Evolutionary conservation across 2,113 vertebrate genomes (phyloP), one percentile per base, ranked within the genome.

Genomic region (Gila orcuttii): DNA sequence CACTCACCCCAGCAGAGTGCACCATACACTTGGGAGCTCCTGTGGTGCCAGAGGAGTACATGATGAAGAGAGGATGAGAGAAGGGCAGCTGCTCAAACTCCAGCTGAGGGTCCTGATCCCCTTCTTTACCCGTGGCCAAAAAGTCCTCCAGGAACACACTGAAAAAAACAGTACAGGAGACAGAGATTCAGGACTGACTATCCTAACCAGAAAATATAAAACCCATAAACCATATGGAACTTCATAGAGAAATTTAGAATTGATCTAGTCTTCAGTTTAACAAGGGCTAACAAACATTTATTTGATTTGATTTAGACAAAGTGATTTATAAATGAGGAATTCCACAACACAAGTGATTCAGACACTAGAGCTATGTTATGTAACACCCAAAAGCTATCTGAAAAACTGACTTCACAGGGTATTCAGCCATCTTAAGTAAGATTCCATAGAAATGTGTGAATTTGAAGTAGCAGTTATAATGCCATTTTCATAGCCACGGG

Each of bases 11-110:
- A 0, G 97, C 96, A 0, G 98, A 99, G 91, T 99, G 98, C 87
- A 99, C 98, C 97, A 99, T 98, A 90, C 98, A 99, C 90, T 99
- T 99, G 0, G 98, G 98, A 4, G 97, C 96, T 2, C 98, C 98
- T 0, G 98, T 99, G 28, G 98, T 99, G 86, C 98, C 98, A 0
- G 98, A 99, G 0, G 98, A 99, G 88, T 97, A 99, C 97, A 99
- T 96, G 91, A 99, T 98, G 85, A 97, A 97, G 39, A 99, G 95
- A 0, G 98, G 97, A 83, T 99, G 97, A 87, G 88, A 96, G 91
- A 99, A 99, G 0, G 98, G 96, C 84, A 99, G 95, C 94, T 99
- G 98, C 86, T 99, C 98, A 68, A 99, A 99, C 93, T 99, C 98
- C 92, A 99, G 94, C 95, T 99, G 98, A 0, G 97, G 98, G 0